phyloP scores from a whole-genome alignment of 2,113 vertebrate genomes.

The Corythaixoides concolor region DNA sequence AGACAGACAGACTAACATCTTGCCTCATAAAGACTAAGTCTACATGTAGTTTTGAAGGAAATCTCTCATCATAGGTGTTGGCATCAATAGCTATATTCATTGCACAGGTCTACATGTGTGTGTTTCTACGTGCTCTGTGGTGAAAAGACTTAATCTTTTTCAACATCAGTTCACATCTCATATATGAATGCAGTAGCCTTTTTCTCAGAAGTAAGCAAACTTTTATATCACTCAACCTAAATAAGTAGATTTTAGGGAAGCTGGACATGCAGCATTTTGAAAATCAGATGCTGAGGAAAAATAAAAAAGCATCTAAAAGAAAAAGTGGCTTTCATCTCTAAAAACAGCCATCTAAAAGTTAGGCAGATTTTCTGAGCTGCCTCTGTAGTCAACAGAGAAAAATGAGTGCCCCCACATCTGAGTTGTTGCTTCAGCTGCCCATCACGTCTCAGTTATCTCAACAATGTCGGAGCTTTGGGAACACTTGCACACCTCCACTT shows the following conservation, averaged over 20 bases:
- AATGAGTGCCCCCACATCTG: not conserved
- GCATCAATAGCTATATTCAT: not conserved
- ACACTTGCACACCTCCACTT: not conserved
- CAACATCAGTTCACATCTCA: not conserved
- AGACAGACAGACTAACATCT: not conserved
- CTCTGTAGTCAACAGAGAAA: not conserved
- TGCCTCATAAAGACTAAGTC: not conserved
- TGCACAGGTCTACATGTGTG: not conserved
- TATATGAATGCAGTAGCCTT: not conserved
- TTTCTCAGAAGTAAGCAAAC: not conserved
- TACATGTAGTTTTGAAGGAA: not conserved
- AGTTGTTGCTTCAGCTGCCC: not conserved
- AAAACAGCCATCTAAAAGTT: not conserved
- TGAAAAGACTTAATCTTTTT: not conserved
- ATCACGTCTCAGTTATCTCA: not conserved
- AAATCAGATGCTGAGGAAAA: not conserved
- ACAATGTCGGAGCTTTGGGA: not conserved
- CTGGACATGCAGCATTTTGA: not conserved
- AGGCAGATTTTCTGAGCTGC: not conserved
- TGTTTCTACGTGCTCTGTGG: not conserved
- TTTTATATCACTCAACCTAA: not conserved
- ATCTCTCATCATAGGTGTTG: not conserved
- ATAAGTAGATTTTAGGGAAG: not conserved
- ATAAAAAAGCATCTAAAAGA: not conserved
- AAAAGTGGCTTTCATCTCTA: not conserved